Evolutionary conservation across 1,140 invertebrate genomes (phyloP).

Genomic region (Oryzaephilus surinamensis): DNA sequence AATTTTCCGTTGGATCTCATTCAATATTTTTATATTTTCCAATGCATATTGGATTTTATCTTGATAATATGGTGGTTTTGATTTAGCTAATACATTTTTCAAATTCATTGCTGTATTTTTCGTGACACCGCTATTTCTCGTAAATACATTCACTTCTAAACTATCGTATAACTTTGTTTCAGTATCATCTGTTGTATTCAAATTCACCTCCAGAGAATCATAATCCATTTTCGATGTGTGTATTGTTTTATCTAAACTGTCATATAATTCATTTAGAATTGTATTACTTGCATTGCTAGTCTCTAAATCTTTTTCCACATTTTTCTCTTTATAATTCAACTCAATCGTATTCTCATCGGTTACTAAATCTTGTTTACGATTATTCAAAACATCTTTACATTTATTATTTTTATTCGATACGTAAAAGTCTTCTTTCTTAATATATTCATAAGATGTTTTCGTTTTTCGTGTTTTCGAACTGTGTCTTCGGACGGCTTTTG

Average conservation of each 20-base stretch:
- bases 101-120: slow-evolving; percentile 20
- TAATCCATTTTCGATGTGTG: too few relatives aligned
- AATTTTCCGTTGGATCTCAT: slow-evolving; percentile 52
- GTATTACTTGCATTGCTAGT: slow-evolving; percentile 17
- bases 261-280: slow-evolving; percentile 29
- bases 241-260: slow-evolving; percentile 28
- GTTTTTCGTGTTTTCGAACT: slow-evolving; percentile 30
- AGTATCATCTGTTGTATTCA: slow-evolving; percentile 20
- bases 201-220: slow-evolving; percentile 28
- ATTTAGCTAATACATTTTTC: slow-evolving; percentile 11
- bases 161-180: slow-evolving; percentile 25
- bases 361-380: slow-evolving; percentile 31
- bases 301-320: slow-evolving; percentile 30
- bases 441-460: slow-evolving; percentile 35
- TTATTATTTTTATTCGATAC: slow-evolving; percentile 19
- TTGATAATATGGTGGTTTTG: slow-evolving; percentile 5
- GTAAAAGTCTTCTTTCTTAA: slow-evolving; percentile 38
- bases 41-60: slow-evolving; percentile 28
- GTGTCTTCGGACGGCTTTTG: slow-evolving; percentile 37
- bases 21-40: slow-evolving; percentile 44
- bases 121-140: slow-evolving; percentile 11
- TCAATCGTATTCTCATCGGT: slow-evolving; percentile 29
- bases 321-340: slow-evolving; percentile 33
- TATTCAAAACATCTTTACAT: slow-evolving; percentile 25
- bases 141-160: slow-evolving; percentile 24